phyloP scores from a whole-genome alignment of 2,797 vertebrate genomes.

The Poecilia wingei region DNA sequence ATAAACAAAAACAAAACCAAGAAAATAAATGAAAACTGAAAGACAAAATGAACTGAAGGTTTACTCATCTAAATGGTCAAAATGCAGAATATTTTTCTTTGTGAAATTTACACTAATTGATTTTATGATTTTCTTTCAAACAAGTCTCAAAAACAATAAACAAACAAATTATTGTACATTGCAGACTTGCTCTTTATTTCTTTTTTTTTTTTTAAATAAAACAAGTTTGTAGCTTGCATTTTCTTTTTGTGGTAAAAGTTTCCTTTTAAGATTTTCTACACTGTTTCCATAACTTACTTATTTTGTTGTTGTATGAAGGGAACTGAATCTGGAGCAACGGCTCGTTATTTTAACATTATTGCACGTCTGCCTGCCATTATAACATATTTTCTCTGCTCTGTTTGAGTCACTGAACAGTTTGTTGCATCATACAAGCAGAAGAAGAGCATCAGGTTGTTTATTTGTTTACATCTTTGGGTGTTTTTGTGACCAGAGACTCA shows the following conservation, averaged over 20 bases:
- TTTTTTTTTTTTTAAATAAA: neutral
- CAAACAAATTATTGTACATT: neutral
- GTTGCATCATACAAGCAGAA: constrained; percentile 1
- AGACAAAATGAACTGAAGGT: neutral
- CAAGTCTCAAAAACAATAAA: neutral
- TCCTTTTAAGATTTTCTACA: neutral
- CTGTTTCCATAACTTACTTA: neutral
- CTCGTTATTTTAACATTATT: neutral
- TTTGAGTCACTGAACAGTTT: neutral
- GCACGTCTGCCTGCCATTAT: neutral
- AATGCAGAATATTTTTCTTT: neutral
- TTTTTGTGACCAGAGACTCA: constrained; percentile 7
- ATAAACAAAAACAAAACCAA: neutral
- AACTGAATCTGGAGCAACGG: neutral
- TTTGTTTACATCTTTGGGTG: constrained; percentile 30
- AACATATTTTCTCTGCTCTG: neutral
- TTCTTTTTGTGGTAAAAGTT: neutral
- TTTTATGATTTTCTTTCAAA: neutral
- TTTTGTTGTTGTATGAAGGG: neutral
- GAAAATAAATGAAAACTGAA: neutral
- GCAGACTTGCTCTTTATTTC: neutral
- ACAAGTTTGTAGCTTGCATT: neutral
- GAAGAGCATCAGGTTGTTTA: constrained; percentile 4
- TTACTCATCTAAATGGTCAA: neutral
- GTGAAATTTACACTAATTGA: neutral